phyloP scores from a whole-genome alignment of 2,797 vertebrate species.

The Limosa lapponica region DNA sequence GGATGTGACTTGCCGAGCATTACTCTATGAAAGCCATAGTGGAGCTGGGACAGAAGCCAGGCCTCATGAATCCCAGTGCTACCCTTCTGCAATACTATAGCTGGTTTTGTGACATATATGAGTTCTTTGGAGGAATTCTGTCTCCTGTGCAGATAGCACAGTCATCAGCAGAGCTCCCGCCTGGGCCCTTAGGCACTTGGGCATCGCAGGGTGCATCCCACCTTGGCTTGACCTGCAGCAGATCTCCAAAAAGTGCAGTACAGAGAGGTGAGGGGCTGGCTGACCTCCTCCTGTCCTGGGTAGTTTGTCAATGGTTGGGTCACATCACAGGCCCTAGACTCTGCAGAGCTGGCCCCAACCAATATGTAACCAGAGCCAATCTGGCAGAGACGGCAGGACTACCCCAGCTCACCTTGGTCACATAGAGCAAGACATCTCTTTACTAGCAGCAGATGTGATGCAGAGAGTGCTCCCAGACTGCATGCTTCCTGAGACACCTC shows the following conservation, averaged over 20 bases:
- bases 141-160: not conserved
- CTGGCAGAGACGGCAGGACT: not conserved
- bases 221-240: not conserved
- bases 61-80: not conserved
- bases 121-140: not conserved
- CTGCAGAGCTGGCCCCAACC: not conserved
- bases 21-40: not conserved
- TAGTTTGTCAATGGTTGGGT: not conserved
- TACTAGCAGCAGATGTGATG: not conserved
- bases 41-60: not conserved
- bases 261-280: not conserved
- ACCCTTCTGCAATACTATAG: not conserved
- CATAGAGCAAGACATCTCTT: not conserved
- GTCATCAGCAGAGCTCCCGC: not conserved
- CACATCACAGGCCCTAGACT: not conserved
- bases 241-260: not conserved
- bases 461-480: not conserved
- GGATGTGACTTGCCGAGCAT: not conserved
- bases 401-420: rapidly evolving
- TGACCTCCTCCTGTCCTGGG: not conserved
- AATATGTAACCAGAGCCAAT: not conserved
- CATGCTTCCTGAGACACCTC: not conserved
- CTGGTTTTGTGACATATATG: not conserved
- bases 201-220: not conserved
- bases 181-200: not conserved